These are phyloP conservation scores for Protophormia terraenovae DNA, from an alignment of 2,888 invertebrate genomes.

Conservation along the genomic window DNA sequence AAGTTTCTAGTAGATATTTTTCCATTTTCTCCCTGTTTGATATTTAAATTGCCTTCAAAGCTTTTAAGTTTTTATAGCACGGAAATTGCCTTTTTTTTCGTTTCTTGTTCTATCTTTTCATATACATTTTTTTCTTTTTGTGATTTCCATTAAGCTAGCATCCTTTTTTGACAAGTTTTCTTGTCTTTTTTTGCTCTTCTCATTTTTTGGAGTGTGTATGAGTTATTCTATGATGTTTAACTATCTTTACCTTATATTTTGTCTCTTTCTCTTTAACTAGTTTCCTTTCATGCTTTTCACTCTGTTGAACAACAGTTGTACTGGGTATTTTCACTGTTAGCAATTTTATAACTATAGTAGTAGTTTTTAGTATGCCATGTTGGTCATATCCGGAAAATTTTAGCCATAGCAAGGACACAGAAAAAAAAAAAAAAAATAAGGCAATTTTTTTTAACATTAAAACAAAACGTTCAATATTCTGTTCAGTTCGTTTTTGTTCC, in stretches of 20 bases:
- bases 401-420: constrained; percentile 49
- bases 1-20: constrained; percentile 33
- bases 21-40: constrained; percentile 50
- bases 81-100: constrained; percentile 75
- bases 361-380: constrained; percentile 55
- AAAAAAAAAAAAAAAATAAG: not conserved
- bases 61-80: constrained; percentile 77
- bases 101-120: constrained; percentile 39
- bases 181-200: constrained; percentile 11
- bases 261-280: too few species aligned
- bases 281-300: not conserved
- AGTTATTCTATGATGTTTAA: not conserved
- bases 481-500: not conserved
- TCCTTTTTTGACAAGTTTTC: constrained; percentile 67
- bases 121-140: constrained; percentile 26
- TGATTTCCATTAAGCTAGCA: constrained; percentile 66
- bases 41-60: constrained; percentile 71
- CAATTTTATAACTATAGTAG: constrained; percentile 30
- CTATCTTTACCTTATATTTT: constrained; percentile 20
- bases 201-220: too few species aligned
- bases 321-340: constrained; percentile 5
- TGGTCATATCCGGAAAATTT: constrained; percentile 63
- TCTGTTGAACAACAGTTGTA: not conserved
- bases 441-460: constrained; percentile 26
- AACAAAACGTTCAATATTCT: constrained; percentile 22